A percentile compares a stretch with the other conserved stretches of the same genome.
These are phyloP conservation scores for Orchestes rusci DNA, from an alignment of 2,888 invertebrate genomes.

Conservation along the genomic window DNA sequence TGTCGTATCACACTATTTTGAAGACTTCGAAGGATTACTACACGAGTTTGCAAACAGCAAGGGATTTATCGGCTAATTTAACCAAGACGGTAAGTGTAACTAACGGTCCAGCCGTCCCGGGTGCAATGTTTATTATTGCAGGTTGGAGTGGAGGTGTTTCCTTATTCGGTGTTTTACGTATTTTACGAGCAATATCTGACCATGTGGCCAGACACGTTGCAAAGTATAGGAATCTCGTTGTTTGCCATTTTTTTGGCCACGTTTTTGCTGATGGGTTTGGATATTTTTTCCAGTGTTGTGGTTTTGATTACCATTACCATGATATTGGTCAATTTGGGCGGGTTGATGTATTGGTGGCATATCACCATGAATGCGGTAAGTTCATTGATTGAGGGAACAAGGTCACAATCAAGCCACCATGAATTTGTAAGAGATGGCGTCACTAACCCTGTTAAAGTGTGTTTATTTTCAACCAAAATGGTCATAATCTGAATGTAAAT, in stretches of 20 bases:
- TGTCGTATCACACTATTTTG: constrained; percentile 89
- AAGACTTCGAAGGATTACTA: constrained; percentile 89
- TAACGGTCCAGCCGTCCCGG: background rate
- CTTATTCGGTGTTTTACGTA: constrained; percentile 94
- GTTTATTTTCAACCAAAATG: too few species aligned
- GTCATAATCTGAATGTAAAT: too few species aligned
- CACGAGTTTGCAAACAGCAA: constrained; percentile 73
- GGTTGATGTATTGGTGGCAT: constrained; percentile 95
- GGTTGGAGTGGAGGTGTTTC: constrained; percentile 63
- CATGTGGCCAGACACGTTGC: constrained; percentile 86
- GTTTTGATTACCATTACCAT: constrained; percentile 86
- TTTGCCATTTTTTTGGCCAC: constrained; percentile 92
- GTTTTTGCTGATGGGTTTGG: constrained; percentile 87
- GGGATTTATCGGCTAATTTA: constrained; percentile 57
- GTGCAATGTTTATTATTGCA: constrained; percentile 1
- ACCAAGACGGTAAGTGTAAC: constrained; percentile 56
- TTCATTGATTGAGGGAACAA: too few species aligned
- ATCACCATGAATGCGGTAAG: constrained; percentile 89
- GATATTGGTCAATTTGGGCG: constrained; percentile 89
- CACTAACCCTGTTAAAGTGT: too few species aligned
- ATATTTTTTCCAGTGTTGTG: constrained; percentile 82
- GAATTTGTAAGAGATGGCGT: too few species aligned
- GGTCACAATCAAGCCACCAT: too few species aligned
- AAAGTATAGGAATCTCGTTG: constrained; percentile 81
- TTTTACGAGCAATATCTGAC: constrained; percentile 98